Conservation (phyloP, 2,888 invertebrate species). For the Athalia circularis region DNA sequence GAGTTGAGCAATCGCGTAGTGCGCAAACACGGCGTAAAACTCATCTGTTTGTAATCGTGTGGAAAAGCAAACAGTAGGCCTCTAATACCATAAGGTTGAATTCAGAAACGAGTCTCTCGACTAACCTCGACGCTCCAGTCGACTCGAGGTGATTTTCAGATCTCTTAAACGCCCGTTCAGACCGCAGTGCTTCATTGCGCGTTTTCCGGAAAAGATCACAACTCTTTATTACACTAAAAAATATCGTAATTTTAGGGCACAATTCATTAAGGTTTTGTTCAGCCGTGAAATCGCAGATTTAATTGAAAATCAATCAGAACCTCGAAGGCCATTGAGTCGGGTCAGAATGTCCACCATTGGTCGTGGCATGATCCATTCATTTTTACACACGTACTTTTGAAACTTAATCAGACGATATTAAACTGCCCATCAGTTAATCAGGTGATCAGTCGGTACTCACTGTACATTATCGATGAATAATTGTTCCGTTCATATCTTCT, state of each 20-base stretch:
- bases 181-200: conserved; percentile 23
- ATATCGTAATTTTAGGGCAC: conserved; percentile 16
- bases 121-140: background rate
- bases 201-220: conserved; percentile 31
- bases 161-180: background rate
- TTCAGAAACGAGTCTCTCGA: conserved; percentile 19
- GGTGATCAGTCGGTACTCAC: no score
- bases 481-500: no score
- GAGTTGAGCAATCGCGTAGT: conserved; percentile 29
- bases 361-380: no score
- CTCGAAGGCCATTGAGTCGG: background rate
- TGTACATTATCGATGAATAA: no score
- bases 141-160: conserved; percentile 31
- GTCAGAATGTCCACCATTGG: no score
- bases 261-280: background rate
- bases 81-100: conserved; percentile 13
- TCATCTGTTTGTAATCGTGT: conserved; percentile 39
- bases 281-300: no score
- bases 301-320: background rate
- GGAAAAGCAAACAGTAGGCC: conserved; percentile 41
- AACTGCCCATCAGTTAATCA: no score
- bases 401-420: no score
- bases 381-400: no score
- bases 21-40: conserved; percentile 24
- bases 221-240: conserved; percentile 23